Base-by-base conservation (phyloP, 2,113 vertebrate genomes). In the Urocynchramus pylzowi region DNA sequence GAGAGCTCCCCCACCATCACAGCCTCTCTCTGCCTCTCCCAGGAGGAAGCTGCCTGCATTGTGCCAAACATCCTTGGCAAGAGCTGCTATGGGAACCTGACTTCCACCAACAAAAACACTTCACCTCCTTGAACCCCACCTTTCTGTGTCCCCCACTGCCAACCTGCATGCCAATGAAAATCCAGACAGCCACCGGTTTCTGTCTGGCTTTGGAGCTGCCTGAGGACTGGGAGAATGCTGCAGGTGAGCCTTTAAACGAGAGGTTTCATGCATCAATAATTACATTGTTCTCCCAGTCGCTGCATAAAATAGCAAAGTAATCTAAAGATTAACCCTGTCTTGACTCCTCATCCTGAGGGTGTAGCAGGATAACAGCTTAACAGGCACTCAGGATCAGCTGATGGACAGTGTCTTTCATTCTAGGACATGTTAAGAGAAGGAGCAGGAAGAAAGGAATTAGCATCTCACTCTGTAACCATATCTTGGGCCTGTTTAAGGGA, bases 261-360 rank as follows among this genome's bases (percentile, higher is more conserved):
- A 86, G 86, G 56, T 77, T 89, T 79, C 80, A 81, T 17, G 69
- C 89, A 52, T 75, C 84, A 12, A 21, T 60, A 93, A 91, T 53
- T 24, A 60, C 63, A 41, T 56, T 64, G 76, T 89, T 92, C 81
- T 92, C 87, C 52, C 13, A 16, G 76, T 68, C 39, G 3, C 86
- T 31, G 60, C 56, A 39, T 50, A 76, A 89, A 94, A 52, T 4
- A 84, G 89, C 77, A 21, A 87, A 82, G 24, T 67, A 78, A 87
- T 63, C 83, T 81, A 56, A 63, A 91, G 91, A 80, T 87, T 80
- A 90, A 71, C 80, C 65, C 89, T 73, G 3, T 75, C 76, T 45
- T 26, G 76, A 77, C 86, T 95, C 84, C 94, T 74, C 2, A 3
- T 65, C 60, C 87, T 42, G 44, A 74, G 77, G 39, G 31, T 6